These are phyloP conservation scores for Sciurus niger DNA, from an alignment of 2,113 vertebrate genomes.

Conservation along the genomic window DNA sequence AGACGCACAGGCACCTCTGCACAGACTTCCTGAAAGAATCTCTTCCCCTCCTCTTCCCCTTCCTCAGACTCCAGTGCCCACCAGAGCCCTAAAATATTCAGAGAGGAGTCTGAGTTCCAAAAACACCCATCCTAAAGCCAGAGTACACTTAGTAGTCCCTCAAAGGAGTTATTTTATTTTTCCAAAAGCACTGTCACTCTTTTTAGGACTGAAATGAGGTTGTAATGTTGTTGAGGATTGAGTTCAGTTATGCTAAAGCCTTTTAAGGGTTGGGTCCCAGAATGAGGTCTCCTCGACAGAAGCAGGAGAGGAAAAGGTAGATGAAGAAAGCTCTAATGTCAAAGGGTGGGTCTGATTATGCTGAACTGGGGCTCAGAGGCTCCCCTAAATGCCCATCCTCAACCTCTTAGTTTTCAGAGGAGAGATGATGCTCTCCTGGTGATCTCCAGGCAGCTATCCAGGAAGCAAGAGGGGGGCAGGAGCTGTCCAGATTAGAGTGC, in stretches of 20 bases:
- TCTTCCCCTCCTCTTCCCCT: fast-evolving
- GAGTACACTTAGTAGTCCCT: not conserved
- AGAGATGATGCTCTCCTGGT: fast-evolving
- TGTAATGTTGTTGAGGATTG: not conserved
- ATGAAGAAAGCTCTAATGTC: not conserved
- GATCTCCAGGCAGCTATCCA: fast-evolving
- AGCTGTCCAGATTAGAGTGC: slow-evolving; percentile 62
- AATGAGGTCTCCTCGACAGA: not conserved
- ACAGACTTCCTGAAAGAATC: not conserved
- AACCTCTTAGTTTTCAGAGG: not conserved
- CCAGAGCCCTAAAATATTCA: not conserved
- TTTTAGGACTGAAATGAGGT: not conserved
- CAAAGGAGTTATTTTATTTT: not conserved
- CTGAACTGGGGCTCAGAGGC: not conserved
- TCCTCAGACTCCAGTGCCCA: not conserved
- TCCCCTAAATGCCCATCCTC: not conserved
- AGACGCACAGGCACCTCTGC: not conserved
- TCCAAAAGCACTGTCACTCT: not conserved
- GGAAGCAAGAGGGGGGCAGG: not conserved
- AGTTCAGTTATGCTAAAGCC: not conserved
- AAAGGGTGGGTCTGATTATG: not conserved
- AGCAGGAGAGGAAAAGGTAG: not conserved
- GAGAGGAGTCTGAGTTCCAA: not conserved
- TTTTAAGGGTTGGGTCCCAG: not conserved
- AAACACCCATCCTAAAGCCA: not conserved